These are phyloP conservation scores for Microplitis mediator DNA, from an alignment of 1,140 invertebrate species.

Conservation along the genomic window DNA sequence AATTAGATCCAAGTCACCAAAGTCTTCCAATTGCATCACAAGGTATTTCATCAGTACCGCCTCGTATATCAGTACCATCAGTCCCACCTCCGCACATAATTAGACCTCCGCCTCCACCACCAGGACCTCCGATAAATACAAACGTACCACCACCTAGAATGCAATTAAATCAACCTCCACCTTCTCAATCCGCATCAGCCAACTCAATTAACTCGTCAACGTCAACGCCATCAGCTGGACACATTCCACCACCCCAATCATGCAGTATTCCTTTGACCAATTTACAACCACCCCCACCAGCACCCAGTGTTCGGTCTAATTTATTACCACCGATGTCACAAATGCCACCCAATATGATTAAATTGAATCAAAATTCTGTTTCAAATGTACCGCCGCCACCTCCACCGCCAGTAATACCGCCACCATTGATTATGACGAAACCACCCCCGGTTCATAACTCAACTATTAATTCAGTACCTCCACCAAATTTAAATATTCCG, in stretches of 20 bases:
- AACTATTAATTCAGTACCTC: slow-evolving; percentile 51
- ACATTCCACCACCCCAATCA: slow-evolving; percentile 48
- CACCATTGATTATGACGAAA: slow-evolving; percentile 57
- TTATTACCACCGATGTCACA: slow-evolving; percentile 52
- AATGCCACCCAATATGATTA: slow-evolving; percentile 54
- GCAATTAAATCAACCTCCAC: background rate
- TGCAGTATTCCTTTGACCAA: slow-evolving; percentile 42
- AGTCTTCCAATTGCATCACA: no score
- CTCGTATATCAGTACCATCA: slow-evolving; percentile 52
- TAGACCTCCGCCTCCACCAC: slow-evolving; percentile 43
- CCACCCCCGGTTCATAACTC: slow-evolving; percentile 52
- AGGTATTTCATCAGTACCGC: slow-evolving; percentile 25
- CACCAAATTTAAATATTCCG: slow-evolving; percentile 53
- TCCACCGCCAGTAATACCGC: slow-evolving; percentile 56
- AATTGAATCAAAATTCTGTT: slow-evolving; percentile 51
- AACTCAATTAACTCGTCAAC: slow-evolving; percentile 38
- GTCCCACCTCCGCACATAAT: slow-evolving; percentile 55
- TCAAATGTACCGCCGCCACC: slow-evolving; percentile 53
- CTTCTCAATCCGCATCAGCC: slow-evolving; percentile 43
- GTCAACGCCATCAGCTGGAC: slow-evolving; percentile 44
- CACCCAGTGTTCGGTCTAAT: slow-evolving; percentile 62
- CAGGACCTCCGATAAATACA: slow-evolving; percentile 50
- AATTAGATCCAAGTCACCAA: slow-evolving; percentile 39
- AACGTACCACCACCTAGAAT: slow-evolving; percentile 52
- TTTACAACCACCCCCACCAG: slow-evolving; percentile 55